These are phyloP conservation scores for Calameuta pallipes DNA, from an alignment of 2,888 invertebrate species.

Conservation along the genomic window DNA sequence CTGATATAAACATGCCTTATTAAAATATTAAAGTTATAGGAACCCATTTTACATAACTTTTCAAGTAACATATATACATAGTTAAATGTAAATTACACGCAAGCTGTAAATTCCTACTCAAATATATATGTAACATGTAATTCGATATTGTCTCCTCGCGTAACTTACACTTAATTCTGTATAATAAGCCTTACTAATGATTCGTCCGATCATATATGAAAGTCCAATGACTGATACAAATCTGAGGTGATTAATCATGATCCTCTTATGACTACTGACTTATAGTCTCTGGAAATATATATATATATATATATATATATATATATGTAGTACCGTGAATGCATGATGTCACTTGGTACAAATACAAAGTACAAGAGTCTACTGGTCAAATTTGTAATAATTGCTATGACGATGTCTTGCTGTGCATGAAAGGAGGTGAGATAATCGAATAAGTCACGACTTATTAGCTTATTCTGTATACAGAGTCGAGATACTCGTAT, in stretches of 20 bases:
- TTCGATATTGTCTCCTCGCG: too few species aligned
- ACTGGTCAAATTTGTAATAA: background rate
- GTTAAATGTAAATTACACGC: too few species aligned
- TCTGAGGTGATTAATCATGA: background rate
- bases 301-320: background rate
- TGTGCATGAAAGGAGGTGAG: background rate
- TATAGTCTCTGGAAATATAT: background rate
- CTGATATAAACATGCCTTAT: background rate
- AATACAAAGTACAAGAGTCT: background rate
- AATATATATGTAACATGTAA: too few species aligned
- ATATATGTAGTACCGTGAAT: background rate
- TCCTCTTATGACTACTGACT: background rate
- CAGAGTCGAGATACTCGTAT: background rate
- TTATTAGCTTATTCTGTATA: background rate
- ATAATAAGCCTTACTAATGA: background rate
- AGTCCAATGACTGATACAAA: background rate
- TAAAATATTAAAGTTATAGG: background rate
- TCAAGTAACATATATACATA: too few species aligned
- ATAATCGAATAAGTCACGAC: background rate
- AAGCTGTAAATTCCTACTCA: too few species aligned
- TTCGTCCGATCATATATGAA: background rate
- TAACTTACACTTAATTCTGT: too few species aligned
- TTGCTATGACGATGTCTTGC: background rate
- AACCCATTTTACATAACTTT: background rate
- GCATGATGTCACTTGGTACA: background rate